phyloP scores from a whole-genome alignment of 2,113 vertebrate species.

The Pholis gunnellus region DNA sequence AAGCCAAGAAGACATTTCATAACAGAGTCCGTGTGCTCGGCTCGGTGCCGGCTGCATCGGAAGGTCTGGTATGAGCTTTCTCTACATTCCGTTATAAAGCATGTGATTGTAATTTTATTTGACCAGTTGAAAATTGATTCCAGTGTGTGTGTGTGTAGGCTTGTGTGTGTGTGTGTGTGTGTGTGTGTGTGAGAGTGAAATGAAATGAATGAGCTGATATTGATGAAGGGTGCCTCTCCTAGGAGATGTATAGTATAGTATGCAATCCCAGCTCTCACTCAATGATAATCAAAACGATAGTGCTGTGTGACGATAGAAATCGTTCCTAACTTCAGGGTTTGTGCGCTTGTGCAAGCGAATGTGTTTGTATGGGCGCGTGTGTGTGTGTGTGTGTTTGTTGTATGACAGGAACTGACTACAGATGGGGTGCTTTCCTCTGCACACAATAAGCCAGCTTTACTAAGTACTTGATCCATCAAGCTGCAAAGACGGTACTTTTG shows the following conservation, averaged over 20 bases:
- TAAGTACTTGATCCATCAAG: conserved; percentile 72
- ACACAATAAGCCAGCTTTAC: conserved; percentile 76
- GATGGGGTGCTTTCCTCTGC: conserved; percentile 76
- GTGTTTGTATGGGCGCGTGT: conserved; percentile 17
- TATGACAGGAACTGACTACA: conserved; percentile 75
- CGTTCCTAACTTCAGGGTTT: conserved; percentile 80
- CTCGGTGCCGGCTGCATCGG: conserved; percentile 44
- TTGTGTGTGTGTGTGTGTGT: conserved; percentile 17
- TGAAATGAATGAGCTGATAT: conserved; percentile 66
- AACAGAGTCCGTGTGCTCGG: conserved; percentile 38
- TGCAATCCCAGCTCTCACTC: conserved; percentile 80
- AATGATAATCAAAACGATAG: conserved; percentile 81
- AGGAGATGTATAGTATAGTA: conserved; percentile 75
- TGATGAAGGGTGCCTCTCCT: conserved; percentile 75
- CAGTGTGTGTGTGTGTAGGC: conserved; percentile 38
- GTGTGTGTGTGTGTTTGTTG: conserved; percentile 46
- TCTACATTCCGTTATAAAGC: conserved; percentile 83
- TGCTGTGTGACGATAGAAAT: conserved; percentile 79
- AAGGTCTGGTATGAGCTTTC: conserved; percentile 74
- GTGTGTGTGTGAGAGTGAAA: conserved; percentile 33
- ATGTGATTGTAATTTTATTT: conserved; percentile 78
- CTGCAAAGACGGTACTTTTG: conserved; percentile 69
- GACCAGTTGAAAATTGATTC: conserved; percentile 59
- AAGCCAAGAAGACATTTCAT: conserved; percentile 55
- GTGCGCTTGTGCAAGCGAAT: conserved; percentile 65